Evolutionary conservation across 2,113 vertebrate genomes (phyloP).

Genomic region (Sceloporus undulatus): DNA sequence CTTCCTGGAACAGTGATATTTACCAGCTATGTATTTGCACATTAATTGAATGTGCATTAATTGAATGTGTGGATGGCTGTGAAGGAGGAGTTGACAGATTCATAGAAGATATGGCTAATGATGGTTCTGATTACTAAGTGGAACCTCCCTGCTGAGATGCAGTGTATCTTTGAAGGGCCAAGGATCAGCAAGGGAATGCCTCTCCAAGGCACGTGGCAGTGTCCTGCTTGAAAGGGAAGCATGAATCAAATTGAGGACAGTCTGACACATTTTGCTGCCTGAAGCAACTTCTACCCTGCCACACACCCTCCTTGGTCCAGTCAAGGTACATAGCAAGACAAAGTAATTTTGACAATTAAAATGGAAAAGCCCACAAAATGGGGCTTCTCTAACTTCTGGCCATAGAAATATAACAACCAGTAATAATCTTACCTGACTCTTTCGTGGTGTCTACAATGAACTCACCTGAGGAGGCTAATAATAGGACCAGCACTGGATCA

Average conservation of each 20-base stretch:
- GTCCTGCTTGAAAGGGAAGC: neutral
- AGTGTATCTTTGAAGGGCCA: neutral
- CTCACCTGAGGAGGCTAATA: too few relatives aligned
- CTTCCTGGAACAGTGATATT: constrained; percentile 41
- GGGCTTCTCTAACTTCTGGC: too few relatives aligned
- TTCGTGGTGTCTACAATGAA: neutral
- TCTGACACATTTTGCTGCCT: too few relatives aligned
- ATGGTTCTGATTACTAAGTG: neutral
- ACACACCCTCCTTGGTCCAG: too few relatives aligned
- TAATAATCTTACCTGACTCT: neutral
- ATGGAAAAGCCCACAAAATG: too few relatives aligned
- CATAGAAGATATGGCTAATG: neutral
- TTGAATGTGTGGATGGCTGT: neutral
- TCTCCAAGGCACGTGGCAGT: neutral
- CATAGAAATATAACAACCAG: too few relatives aligned
- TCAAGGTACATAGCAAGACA: too few relatives aligned
- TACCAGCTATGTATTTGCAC: neutral
- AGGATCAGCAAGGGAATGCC: neutral
- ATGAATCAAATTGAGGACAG: neutral
- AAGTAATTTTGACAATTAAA: too few relatives aligned
- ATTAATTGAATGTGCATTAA: neutral
- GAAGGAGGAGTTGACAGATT: neutral
- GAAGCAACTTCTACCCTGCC: too few relatives aligned
- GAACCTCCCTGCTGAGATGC: neutral
- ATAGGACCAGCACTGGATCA: too few relatives aligned